Evolutionary conservation across 1,140 invertebrate species (phyloP).

Genomic region (Hycleus phaleratus): DNA sequence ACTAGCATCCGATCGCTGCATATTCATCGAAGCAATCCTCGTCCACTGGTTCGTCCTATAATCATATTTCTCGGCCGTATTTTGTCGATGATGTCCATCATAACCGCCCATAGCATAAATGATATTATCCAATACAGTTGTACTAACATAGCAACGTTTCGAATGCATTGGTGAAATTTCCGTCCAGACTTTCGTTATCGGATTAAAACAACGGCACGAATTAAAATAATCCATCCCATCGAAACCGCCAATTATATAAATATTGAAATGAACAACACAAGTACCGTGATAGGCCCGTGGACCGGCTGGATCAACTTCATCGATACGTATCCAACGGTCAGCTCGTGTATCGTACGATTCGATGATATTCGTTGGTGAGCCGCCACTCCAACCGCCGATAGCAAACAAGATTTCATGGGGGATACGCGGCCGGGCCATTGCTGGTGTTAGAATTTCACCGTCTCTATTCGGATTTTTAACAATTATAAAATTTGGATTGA

Average conservation of each 20-base stretch:
- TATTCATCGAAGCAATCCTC: slow-evolving; percentile 55
- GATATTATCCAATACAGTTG: slow-evolving; percentile 50
- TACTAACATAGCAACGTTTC: slow-evolving; percentile 58
- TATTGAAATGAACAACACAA: slow-evolving; percentile 55
- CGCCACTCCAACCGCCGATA: slow-evolving; percentile 69
- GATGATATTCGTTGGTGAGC: slow-evolving; percentile 61
- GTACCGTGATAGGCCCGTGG: slow-evolving; percentile 65
- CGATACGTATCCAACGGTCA: slow-evolving; percentile 63
- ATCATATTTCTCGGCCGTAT: slow-evolving; percentile 69
- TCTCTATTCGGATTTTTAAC: slow-evolving; percentile 33
- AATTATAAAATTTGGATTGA: not conserved
- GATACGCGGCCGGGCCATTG: slow-evolving; percentile 56
- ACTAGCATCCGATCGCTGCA: slow-evolving; percentile 61
- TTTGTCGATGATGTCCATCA: slow-evolving; percentile 64
- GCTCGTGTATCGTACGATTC: slow-evolving; percentile 72
- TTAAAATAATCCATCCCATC: slow-evolving; percentile 59
- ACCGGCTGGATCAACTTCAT: slow-evolving; percentile 52
- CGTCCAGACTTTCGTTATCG: slow-evolving; percentile 53
- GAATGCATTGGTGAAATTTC: slow-evolving; percentile 59
- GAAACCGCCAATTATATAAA: slow-evolving; percentile 64
- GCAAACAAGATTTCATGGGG: slow-evolving; percentile 65
- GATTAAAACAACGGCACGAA: slow-evolving; percentile 58
- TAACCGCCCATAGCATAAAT: slow-evolving; percentile 73
- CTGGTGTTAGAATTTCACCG: slow-evolving; percentile 53
- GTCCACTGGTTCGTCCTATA: slow-evolving; percentile 58